Evolutionary conservation across 2,888 invertebrate species (phyloP).

Genomic region (Drosophila lacicola): DNA sequence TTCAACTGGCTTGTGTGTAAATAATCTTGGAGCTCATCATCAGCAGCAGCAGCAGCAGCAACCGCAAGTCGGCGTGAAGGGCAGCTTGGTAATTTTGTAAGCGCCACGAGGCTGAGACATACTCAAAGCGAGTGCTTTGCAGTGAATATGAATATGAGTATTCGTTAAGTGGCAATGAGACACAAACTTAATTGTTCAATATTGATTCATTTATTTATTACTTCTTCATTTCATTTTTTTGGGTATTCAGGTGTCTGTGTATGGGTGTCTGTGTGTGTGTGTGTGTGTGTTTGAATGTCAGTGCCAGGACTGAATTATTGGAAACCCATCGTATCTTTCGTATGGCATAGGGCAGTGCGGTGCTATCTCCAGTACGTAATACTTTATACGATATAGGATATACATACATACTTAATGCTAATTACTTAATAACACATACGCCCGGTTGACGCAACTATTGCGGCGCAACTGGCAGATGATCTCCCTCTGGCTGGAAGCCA

Average conservation of each 20-base stretch:
- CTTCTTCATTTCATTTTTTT: slow-evolving; percentile 36
- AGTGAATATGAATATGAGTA: slow-evolving; percentile 32
- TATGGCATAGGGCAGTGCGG: slow-evolving; percentile 69
- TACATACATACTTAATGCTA: slow-evolving; percentile 52
- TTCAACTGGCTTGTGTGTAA: slow-evolving; percentile 42
- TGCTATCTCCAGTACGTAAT: slow-evolving; percentile 68
- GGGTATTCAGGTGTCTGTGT: slow-evolving; percentile 16
- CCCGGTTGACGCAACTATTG: slow-evolving; percentile 51
- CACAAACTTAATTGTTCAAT: slow-evolving; percentile 70
- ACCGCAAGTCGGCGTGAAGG: slow-evolving; percentile 73
- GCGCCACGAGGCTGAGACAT: slow-evolving; percentile 74
- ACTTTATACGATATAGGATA: slow-evolving; percentile 59
- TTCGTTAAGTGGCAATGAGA: slow-evolving; percentile 60
- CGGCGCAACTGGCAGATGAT: slow-evolving; percentile 87
- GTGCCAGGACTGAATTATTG: slow-evolving; percentile 35
- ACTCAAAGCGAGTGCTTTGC: slow-evolving; percentile 33
- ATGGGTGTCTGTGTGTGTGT: slow-evolving; percentile 3
- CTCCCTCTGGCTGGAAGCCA: slow-evolving; percentile 89
- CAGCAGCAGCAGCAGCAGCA: slow-evolving; percentile 25
- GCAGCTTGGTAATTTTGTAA: slow-evolving; percentile 74
- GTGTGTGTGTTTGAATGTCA: slow-evolving; percentile 28
- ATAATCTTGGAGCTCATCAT: slow-evolving; percentile 50
- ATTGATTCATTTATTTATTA: slow-evolving; percentile 70
- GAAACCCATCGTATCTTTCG: slow-evolving; percentile 26
- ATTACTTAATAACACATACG: slow-evolving; percentile 46